Evolutionary conservation across 1,140 invertebrate species (phyloP).

Genomic region (Nixonia krombeini): DNA sequence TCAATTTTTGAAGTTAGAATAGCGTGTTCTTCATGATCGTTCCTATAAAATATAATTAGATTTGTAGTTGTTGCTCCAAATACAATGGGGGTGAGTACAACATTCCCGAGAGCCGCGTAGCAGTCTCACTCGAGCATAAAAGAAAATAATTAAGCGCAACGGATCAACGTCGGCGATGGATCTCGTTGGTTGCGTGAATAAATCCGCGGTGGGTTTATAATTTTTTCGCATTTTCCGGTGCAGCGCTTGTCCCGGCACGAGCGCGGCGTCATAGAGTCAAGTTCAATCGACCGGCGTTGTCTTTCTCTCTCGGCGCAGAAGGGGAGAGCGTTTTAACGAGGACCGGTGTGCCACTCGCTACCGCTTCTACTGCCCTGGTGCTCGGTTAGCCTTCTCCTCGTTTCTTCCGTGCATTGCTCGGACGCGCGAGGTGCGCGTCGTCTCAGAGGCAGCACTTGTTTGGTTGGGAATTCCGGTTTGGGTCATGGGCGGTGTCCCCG

Average conservation of each 20-base stretch:
- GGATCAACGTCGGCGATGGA: too few species aligned
- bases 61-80: too few species aligned
- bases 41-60: too few species aligned
- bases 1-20: too few species aligned
- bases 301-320: conserved; percentile 10
- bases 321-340: conserved; percentile 25
- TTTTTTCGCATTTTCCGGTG: background rate
- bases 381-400: conserved; percentile 63
- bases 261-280: conserved; percentile 18
- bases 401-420: conserved; percentile 63
- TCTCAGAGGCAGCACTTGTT: conserved; percentile 61
- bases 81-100: too few species aligned
- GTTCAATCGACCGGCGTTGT: conserved; percentile 37
- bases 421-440: conserved; percentile 29
- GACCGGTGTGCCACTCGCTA: conserved; percentile 45
- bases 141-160: too few species aligned
- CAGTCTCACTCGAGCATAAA: too few species aligned
- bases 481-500: conserved; percentile 51
- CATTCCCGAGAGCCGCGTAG: too few species aligned
- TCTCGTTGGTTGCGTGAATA: too few species aligned
- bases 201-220: background rate
- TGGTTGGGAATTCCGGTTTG: conserved; percentile 37
- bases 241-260: conserved; percentile 1
- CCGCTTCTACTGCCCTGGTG: conserved; percentile 51
- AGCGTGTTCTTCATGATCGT: too few species aligned